These are phyloP conservation scores for Phoebastria nigripes DNA, from an alignment of 2,797 vertebrate species.

Conservation along the genomic window DNA sequence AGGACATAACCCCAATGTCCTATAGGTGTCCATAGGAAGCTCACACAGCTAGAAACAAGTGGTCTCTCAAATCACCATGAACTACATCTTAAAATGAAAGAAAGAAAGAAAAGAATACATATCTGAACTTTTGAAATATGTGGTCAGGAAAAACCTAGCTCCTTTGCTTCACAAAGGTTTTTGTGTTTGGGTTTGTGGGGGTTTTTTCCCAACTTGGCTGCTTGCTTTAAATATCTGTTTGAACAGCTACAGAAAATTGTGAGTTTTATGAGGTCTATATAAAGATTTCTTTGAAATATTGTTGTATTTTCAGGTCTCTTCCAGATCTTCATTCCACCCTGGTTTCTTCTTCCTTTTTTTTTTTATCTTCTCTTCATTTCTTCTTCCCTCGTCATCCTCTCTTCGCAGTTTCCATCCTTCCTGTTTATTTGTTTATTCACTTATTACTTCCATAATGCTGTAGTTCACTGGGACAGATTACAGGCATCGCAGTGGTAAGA, in stretches of 20 bases:
- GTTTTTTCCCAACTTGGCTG: not conserved
- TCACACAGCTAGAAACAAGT: not conserved
- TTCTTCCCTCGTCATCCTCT: not conserved
- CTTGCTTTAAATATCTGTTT: not conserved
- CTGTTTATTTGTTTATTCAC: not conserved
- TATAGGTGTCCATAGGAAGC: not conserved
- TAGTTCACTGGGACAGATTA: not conserved
- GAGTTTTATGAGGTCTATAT: not conserved
- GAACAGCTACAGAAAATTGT: not conserved
- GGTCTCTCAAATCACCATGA: not conserved
- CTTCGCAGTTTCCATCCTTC: not conserved
- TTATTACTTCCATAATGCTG: not conserved
- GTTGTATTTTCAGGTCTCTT: not conserved
- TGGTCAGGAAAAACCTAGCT: not conserved
- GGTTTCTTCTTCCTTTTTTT: fast-evolving
- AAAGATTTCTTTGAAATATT: not conserved
- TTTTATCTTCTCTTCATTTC: not conserved
- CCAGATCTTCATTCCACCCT: not conserved
- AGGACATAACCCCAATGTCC: not conserved
- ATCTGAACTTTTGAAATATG: not conserved
- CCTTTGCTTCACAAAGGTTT: not conserved
- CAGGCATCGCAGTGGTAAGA: not conserved
- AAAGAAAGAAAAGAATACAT: not conserved
- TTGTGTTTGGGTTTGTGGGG: not conserved
- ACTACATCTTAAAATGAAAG: not conserved